phyloP scores from a whole-genome alignment of 2,797 vertebrate species.

The Pteronotus mesoamericanus region DNA sequence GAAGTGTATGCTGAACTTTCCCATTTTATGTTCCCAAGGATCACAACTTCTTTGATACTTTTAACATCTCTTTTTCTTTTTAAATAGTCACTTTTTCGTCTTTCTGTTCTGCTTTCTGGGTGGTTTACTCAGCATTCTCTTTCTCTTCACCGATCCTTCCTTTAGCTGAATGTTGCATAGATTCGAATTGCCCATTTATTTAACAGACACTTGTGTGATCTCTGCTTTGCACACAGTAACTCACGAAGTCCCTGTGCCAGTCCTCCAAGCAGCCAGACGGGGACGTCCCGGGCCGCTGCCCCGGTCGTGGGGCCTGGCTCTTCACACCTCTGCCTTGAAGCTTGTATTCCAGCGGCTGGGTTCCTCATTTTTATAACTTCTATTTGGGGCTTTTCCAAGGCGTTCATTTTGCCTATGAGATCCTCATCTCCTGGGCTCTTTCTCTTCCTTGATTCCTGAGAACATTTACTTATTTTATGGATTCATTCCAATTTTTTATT shows the following conservation, averaged over 20 bases:
- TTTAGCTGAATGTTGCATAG: not conserved
- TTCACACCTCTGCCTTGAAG: not conserved
- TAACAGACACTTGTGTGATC: not conserved
- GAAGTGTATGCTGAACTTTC: not conserved
- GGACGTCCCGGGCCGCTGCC: no score
- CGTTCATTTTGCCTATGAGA: not conserved
- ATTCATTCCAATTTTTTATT: not conserved
- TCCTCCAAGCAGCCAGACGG: not conserved
- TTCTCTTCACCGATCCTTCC: not conserved
- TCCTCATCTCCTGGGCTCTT: not conserved
- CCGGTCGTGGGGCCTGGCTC: no score
- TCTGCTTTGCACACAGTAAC: not conserved
- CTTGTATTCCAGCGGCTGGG: not conserved
- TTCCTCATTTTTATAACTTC: not conserved
- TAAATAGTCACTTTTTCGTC: not conserved
- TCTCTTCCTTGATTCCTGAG: not conserved
- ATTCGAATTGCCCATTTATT: not conserved
- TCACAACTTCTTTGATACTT: not conserved
- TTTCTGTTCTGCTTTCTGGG: not conserved
- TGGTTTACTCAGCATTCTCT: not conserved
- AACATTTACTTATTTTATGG: not conserved
- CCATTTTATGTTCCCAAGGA: not conserved
- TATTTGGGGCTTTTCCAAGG: not conserved
- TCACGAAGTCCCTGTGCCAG: not conserved
- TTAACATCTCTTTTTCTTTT: not conserved